Conservation (phyloP, 2,113 vertebrate species). For the Takifugu flavidus region DNA sequence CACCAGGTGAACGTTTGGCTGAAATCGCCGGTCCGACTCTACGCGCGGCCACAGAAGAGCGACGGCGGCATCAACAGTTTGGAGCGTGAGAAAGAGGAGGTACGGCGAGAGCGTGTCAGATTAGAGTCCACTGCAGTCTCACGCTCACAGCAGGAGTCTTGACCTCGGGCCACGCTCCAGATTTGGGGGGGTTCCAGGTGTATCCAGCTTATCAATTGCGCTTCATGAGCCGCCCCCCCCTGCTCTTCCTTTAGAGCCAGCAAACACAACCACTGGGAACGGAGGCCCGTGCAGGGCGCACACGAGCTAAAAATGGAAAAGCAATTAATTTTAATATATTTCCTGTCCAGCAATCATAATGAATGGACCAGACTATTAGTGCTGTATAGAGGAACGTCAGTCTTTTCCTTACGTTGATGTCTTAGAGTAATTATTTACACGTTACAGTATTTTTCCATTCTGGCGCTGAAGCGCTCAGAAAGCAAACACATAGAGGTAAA, state of each 20-base stretch:
- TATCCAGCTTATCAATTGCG: slow-evolving; percentile 58
- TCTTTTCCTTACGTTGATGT: background rate
- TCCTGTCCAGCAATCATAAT: slow-evolving; percentile 4
- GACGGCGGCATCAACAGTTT: slow-evolving; percentile 46
- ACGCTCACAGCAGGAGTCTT: slow-evolving; percentile 55
- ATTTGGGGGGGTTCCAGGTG: slow-evolving; percentile 65
- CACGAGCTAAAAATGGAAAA: slow-evolving; percentile 22
- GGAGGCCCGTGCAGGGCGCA: slow-evolving; percentile 1
- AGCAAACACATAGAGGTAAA: background rate
- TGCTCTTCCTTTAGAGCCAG: slow-evolving; percentile 22
- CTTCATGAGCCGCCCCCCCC: slow-evolving; percentile 31
- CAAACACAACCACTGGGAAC: slow-evolving; percentile 16
- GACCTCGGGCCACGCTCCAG: slow-evolving; percentile 58
- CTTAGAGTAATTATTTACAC: background rate
- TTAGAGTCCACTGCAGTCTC: slow-evolving; percentile 61
- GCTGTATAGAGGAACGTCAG: background rate
- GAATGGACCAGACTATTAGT: background rate
- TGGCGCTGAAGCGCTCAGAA: background rate
- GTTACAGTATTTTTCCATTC: background rate
- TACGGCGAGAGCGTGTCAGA: slow-evolving; percentile 52
- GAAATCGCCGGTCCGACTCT: slow-evolving; percentile 16
- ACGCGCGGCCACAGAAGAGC: slow-evolving; percentile 27
- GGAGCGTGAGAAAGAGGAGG: slow-evolving; percentile 55
- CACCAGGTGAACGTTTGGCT: slow-evolving; percentile 26
- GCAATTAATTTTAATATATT: slow-evolving; percentile 3